Conservation (phyloP, 2,113 vertebrate species). For the Otus sunia region DNA sequence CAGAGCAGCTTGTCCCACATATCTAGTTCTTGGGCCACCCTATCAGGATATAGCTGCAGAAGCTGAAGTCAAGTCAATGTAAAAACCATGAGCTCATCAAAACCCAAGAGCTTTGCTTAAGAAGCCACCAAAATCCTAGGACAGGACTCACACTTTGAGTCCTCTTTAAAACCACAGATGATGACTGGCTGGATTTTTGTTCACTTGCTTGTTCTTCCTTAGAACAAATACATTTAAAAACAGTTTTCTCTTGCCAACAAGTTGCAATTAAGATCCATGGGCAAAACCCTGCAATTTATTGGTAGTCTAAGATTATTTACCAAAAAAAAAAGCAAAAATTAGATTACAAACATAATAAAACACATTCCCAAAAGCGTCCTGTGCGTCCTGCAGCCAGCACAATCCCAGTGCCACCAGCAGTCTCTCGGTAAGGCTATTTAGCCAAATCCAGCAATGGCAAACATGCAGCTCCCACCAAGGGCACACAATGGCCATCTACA, state of each 20-base stretch:
- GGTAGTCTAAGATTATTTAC: not conserved
- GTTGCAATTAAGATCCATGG: not conserved
- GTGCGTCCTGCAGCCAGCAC: not conserved
- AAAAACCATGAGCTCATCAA: not conserved
- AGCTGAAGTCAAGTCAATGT: not conserved
- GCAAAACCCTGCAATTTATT: not conserved
- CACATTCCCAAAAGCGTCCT: not conserved
- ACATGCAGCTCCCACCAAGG: fast-evolving
- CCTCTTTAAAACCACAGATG: not conserved
- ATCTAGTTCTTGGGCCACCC: not conserved
- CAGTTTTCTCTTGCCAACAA: not conserved
- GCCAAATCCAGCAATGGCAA: not conserved
- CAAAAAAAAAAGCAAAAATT: not conserved
- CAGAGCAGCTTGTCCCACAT: not conserved
- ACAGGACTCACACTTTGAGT: not conserved
- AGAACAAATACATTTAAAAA: not conserved
- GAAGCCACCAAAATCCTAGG: not conserved
- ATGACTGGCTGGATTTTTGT: not conserved
- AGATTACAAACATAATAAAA: not conserved
- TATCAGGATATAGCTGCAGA: not conserved
- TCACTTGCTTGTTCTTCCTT: not conserved
- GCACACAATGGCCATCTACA: not conserved
- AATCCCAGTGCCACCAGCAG: not conserved
- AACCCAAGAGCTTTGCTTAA: not conserved
- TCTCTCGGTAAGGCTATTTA: not conserved